These are phyloP conservation scores for Microtus ochrogaster DNA, from an alignment of 2,113 vertebrate genomes.

Conservation along the genomic window DNA sequence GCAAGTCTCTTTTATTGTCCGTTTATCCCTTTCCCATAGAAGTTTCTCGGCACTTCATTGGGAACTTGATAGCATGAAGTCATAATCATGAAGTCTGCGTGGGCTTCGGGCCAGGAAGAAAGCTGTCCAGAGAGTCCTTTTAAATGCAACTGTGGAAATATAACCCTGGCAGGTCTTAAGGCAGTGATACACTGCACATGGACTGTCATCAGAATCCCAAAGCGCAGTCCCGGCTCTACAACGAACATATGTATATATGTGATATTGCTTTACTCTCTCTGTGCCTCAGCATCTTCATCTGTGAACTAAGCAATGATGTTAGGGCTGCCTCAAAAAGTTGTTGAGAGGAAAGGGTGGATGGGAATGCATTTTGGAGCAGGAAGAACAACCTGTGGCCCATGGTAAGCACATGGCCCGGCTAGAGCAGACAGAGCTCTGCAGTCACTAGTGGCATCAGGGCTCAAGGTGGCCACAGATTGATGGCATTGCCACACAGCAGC, in stretches of 20 bases:
- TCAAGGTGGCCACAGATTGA: not conserved
- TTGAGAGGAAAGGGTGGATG: not conserved
- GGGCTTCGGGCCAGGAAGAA: not conserved
- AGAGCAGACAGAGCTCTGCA: not conserved
- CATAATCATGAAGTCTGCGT: not conserved
- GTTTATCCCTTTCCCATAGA: not conserved
- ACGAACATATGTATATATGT: not conserved
- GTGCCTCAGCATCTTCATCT: not conserved
- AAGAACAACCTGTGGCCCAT: not conserved
- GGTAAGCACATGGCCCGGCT: not conserved
- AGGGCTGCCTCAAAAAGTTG: not conserved
- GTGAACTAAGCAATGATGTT: not conserved
- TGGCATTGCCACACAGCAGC: not conserved
- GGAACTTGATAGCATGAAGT: not conserved
- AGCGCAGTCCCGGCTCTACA: not conserved
- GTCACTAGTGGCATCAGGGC: not conserved
- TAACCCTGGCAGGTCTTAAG: not conserved
- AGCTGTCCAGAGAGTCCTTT: not conserved
- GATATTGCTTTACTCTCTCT: constrained; percentile 6
- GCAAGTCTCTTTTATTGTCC: not conserved
- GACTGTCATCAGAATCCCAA: not conserved
- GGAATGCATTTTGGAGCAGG: not conserved
- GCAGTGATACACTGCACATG: not conserved
- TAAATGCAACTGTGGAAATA: not conserved
- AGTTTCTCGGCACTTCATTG: constrained; percentile 6